Evolutionary conservation across 2,888 invertebrate genomes (phyloP).

Genomic region (Orchesellides sinensis): DNA sequence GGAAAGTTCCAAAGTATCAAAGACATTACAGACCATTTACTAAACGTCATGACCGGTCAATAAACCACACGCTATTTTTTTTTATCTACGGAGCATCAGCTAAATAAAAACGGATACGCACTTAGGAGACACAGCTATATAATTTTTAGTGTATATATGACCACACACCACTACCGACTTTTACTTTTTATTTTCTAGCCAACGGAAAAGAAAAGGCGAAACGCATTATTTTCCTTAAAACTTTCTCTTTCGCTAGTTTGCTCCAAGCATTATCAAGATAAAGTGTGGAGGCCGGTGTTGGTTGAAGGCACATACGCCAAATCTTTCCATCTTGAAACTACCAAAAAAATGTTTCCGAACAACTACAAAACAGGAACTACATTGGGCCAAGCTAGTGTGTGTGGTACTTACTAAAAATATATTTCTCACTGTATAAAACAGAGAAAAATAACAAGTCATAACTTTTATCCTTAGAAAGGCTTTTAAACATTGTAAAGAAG

Average conservation of each 20-base stretch:
- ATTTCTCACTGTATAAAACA: too few relatives aligned
- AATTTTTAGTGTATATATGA: too few relatives aligned
- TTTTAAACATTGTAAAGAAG: conserved; percentile 34
- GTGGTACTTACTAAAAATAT: conserved; percentile 2
- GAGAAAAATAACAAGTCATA: not conserved
- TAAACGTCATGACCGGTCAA: too few relatives aligned
- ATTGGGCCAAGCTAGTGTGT: not conserved
- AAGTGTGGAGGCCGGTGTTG: conserved; percentile 5
- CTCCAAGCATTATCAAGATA: conserved; percentile 34
- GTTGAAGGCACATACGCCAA: not conserved
- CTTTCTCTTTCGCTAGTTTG: conserved; percentile 15
- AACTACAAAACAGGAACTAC: not conserved
- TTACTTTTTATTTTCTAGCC: too few relatives aligned
- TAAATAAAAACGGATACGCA: too few relatives aligned
- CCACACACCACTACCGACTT: too few relatives aligned
- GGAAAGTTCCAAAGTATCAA: too few relatives aligned
- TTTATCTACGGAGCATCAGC: too few relatives aligned
- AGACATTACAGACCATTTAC: too few relatives aligned
- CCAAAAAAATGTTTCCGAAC: not conserved
- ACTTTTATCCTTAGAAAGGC: conserved; percentile 30
- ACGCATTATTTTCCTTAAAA: conserved; percentile 15
- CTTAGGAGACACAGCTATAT: too few relatives aligned
- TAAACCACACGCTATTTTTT: not conserved
- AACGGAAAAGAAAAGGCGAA: too few relatives aligned
- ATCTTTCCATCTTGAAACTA: conserved; percentile 6